These are phyloP conservation scores for Phalanger gymnotis DNA, from an alignment of 2,797 vertebrate genomes.

Conservation along the genomic window DNA sequence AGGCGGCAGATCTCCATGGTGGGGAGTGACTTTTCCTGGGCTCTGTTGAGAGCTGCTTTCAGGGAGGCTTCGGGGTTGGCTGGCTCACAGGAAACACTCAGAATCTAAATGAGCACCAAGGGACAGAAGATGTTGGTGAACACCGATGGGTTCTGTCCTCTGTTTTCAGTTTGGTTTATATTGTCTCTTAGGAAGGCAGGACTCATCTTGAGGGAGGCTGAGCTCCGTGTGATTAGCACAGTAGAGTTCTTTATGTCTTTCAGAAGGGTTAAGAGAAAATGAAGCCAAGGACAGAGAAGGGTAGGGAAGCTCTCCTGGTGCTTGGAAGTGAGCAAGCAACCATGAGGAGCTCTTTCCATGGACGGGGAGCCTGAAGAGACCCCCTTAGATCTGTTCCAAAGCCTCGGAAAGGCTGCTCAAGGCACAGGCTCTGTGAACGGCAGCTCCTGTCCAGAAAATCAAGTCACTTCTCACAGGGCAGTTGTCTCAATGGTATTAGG, in stretches of 20 bases:
- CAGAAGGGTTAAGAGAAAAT: background rate
- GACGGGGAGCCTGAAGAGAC: background rate
- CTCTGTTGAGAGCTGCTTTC: slow-evolving; percentile 77
- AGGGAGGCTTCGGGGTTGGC: slow-evolving; percentile 75
- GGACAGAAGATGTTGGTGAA: slow-evolving; percentile 53
- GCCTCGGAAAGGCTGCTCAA: background rate
- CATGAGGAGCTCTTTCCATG: background rate
- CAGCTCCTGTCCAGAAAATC: slow-evolving; percentile 52
- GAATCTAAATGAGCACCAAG: slow-evolving; percentile 77
- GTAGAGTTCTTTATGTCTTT: background rate
- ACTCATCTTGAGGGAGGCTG: slow-evolving; percentile 1
- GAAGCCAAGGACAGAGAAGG: background rate
- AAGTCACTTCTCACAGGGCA: slow-evolving; percentile 62
- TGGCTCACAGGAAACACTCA: slow-evolving; percentile 78
- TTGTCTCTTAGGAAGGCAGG: background rate
- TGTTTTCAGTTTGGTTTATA: slow-evolving; percentile 47
- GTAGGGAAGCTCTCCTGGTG: background rate
- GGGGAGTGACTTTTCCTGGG: slow-evolving; percentile 75
- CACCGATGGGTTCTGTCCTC: background rate
- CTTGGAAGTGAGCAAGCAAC: background rate
- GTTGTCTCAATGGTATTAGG: slow-evolving; percentile 46
- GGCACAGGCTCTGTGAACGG: background rate
- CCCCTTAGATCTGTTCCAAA: slow-evolving; percentile 1
- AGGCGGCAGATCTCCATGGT: slow-evolving; percentile 83
- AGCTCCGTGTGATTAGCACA: background rate